Conservation (phyloP, 2,797 vertebrate species). For the Lindbergichthys nudifrons region DNA sequence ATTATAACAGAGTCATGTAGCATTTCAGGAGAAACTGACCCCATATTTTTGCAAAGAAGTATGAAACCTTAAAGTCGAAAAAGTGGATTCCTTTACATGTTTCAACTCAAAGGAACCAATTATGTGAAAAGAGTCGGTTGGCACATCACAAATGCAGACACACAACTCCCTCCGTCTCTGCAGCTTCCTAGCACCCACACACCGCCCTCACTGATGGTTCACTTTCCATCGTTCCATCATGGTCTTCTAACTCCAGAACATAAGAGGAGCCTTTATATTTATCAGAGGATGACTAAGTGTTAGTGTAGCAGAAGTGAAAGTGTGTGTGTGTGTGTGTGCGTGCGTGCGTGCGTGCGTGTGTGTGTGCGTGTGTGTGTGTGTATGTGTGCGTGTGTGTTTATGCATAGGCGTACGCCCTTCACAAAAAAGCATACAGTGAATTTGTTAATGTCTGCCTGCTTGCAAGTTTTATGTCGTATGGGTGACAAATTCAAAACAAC, state of each 20-base stretch:
- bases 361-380: slow-evolving; percentile 8
- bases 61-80: too few relatives aligned
- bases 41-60: too few relatives aligned
- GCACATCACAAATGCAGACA: background rate
- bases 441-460: slow-evolving; percentile 16
- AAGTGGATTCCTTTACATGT: too few relatives aligned
- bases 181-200: slow-evolving; percentile 33
- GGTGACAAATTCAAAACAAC: slow-evolving; percentile 38
- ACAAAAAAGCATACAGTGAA: slow-evolving; percentile 6
- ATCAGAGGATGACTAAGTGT: slow-evolving; percentile 50
- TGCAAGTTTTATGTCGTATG: slow-evolving; percentile 22
- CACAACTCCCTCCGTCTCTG: slow-evolving; percentile 11
- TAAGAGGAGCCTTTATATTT: slow-evolving; percentile 63
- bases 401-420: background rate
- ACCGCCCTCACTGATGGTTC: background rate
- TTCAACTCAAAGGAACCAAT: too few relatives aligned
- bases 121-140: too few relatives aligned
- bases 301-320: slow-evolving; percentile 18
- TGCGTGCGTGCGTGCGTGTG: background rate
- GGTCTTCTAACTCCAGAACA: slow-evolving; percentile 23
- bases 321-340: background rate
- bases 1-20: too few relatives aligned
- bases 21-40: too few relatives aligned
- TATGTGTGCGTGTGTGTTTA: background rate
- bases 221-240: slow-evolving; percentile 63